Conservation (phyloP, 2,113 vertebrate genomes). For the Oncorhynchus kisutch region DNA sequence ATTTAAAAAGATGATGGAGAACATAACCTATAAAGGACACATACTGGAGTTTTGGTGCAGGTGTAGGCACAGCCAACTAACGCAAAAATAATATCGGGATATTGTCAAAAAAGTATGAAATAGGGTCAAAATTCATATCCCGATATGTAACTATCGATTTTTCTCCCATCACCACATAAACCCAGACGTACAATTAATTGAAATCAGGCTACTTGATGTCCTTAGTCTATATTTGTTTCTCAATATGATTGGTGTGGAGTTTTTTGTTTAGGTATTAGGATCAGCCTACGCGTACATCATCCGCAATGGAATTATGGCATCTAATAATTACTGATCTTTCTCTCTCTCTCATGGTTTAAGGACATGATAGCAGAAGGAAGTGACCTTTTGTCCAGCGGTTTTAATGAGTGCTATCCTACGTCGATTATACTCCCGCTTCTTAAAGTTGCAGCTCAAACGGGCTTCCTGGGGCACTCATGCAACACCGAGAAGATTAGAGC, state of each 20-base stretch:
- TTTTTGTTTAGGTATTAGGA: not conserved
- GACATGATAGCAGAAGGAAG: constrained; percentile 76
- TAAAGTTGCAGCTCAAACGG: constrained; percentile 78
- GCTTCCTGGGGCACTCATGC: constrained; percentile 83
- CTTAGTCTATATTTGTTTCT: not conserved
- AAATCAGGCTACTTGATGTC: not conserved
- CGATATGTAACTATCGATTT: too few species aligned
- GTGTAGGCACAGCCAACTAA: too few species aligned
- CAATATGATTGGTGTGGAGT: not conserved
- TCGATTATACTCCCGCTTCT: constrained; percentile 64
- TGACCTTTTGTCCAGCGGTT: constrained; percentile 76
- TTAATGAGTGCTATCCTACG: constrained; percentile 74
- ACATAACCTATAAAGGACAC: too few species aligned
- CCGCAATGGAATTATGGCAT: not conserved
- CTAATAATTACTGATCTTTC: constrained; percentile 20
- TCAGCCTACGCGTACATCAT: not conserved
- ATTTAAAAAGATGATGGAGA: too few species aligned
- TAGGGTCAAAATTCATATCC: too few species aligned
- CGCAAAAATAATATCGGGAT: too few species aligned
- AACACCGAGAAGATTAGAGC: constrained; percentile 82
- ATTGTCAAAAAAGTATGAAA: too few species aligned
- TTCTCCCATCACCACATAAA: too few species aligned
- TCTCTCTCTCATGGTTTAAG: constrained; percentile 25
- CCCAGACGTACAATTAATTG: not conserved
- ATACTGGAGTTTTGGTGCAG: too few species aligned